Conservation (phyloP, 2,113 vertebrate genomes). For the Pomatorhinus ruficollis region DNA sequence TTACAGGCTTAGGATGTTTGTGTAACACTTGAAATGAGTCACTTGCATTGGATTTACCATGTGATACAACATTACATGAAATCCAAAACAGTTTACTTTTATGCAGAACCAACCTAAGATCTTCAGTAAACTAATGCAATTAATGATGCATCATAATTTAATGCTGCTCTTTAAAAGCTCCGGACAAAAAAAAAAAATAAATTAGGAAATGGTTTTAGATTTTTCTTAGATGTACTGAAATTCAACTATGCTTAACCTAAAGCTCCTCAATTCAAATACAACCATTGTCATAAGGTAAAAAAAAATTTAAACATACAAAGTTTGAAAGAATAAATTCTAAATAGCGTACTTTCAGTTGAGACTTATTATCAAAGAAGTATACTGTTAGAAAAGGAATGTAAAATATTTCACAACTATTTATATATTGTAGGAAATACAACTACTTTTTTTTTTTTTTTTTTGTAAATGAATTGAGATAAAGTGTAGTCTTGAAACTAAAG, state of each 20-base stretch:
- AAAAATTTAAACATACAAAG: not conserved
- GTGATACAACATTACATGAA: not conserved
- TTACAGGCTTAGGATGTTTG: not conserved
- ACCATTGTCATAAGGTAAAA: not conserved
- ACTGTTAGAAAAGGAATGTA: not conserved
- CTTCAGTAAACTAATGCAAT: not conserved
- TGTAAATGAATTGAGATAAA: not conserved
- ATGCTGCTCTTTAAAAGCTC: not conserved
- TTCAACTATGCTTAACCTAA: not conserved
- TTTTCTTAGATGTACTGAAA: not conserved
- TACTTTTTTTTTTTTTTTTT: not conserved
- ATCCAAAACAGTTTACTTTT: not conserved
- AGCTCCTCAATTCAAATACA: not conserved
- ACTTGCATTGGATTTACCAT: not conserved
- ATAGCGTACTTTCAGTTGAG: not conserved
- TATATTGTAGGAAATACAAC: not conserved
- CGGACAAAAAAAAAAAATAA: not conserved
- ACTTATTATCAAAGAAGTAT: not conserved
- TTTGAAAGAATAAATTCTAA: not conserved
- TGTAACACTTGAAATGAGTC: not conserved
- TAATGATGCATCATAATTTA: not conserved
- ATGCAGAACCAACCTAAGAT: not conserved
- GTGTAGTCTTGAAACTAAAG: not conserved
- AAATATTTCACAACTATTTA: not conserved
- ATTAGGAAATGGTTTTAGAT: not conserved